Percentiles rank a stretch among this genome's conserved stretches.
Evolutionary conservation across 2,797 vertebrate species (phyloP).

Genomic region (Lates japonicus): DNA sequence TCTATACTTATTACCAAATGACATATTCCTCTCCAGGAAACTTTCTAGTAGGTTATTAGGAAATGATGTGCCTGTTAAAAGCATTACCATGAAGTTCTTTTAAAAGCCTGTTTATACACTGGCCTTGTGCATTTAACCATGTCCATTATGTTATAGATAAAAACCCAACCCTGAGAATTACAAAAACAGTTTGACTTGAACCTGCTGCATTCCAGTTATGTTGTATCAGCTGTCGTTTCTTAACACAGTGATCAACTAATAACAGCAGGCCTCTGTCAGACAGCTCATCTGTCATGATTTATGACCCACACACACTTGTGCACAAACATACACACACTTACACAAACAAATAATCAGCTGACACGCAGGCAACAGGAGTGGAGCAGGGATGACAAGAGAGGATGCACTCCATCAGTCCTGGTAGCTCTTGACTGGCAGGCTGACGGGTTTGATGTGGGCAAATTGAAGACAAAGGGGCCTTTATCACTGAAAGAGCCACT

Average conservation of each 20-base stretch:
- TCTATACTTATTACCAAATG: not conserved
- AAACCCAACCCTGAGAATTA: slow-evolving; percentile 1
- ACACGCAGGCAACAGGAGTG: slow-evolving; percentile 34
- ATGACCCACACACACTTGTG: slow-evolving; percentile 40
- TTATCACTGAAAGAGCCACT: slow-evolving; percentile 50
- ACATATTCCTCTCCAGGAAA: not conserved
- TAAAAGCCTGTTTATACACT: not conserved
- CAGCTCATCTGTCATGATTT: slow-evolving; percentile 65
- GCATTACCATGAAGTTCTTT: not conserved
- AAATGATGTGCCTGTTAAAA: not conserved
- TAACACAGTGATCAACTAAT: slow-evolving; percentile 68
- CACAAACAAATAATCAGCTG: slow-evolving; percentile 50
- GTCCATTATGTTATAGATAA: not conserved
- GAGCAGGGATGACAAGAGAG: slow-evolving; percentile 22
- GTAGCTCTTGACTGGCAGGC: slow-evolving; percentile 53
- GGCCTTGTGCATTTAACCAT: not conserved
- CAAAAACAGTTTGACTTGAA: not conserved
- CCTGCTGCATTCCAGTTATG: slow-evolving; percentile 24
- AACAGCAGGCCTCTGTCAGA: slow-evolving; percentile 32
- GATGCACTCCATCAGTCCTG: slow-evolving; percentile 61
- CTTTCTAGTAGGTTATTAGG: not conserved
- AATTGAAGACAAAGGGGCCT: slow-evolving; percentile 50
- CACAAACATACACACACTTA: slow-evolving; percentile 20
- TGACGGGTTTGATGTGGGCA: slow-evolving; percentile 53
- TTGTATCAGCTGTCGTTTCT: slow-evolving; percentile 60